A percentile compares a stretch with the other conserved stretches of the same genome.
Conservation (phyloP, 2,888 invertebrate species). For the Leptopterna dolabrata region DNA sequence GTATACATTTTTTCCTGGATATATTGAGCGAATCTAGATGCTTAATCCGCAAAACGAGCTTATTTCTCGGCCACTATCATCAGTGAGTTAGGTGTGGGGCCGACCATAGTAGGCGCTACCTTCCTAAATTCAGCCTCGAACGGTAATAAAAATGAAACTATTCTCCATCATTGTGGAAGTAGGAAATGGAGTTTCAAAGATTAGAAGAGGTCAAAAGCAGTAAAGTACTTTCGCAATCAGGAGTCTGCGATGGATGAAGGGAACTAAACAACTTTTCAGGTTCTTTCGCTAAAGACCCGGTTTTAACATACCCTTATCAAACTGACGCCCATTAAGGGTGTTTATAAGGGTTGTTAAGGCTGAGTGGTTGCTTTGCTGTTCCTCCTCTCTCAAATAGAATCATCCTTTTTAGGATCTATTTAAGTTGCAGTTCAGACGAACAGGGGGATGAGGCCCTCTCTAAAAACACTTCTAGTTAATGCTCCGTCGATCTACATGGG, state of each 20-base stretch:
- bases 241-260: not conserved
- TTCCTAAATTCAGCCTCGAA: no score
- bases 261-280: conserved; percentile 39
- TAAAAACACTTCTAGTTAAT: conserved; percentile 19
- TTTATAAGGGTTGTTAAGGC: conserved; percentile 46
- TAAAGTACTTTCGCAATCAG: conserved; percentile 21
- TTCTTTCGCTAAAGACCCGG: conserved; percentile 8
- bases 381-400: conserved; percentile 45
- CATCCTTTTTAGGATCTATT: conserved; percentile 40
- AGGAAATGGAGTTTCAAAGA: not conserved
- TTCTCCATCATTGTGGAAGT: not conserved
- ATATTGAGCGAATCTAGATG: no score
- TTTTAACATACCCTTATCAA: conserved; percentile 33
- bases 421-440: conserved; percentile 34
- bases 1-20: no score
- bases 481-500: not conserved
- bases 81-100: no score
- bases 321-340: conserved; percentile 40
- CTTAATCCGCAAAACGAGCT: no score
- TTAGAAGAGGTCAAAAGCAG: not conserved
- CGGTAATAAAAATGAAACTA: no score
- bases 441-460: not conserved
- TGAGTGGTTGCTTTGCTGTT: conserved; percentile 42
- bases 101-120: no score
- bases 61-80: no score